Base-by-base conservation (phyloP, 2,888 invertebrate genomes). In the Aromia moschata region DNA sequence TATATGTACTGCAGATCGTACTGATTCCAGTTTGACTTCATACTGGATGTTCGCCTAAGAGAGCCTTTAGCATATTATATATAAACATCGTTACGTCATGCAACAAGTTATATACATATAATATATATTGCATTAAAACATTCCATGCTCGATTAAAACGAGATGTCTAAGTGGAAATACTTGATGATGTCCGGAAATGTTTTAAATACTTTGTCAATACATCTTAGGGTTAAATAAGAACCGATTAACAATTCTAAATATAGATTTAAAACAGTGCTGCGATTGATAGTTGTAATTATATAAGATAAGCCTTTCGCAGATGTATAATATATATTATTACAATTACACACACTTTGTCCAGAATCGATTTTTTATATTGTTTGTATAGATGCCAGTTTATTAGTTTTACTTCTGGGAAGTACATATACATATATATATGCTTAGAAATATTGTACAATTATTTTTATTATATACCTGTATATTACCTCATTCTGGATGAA, bases 31-130 rank as follows among this genome's bases (percentile, higher is more conserved):
- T 74, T 66, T 68, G 68, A 70, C 56, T 68, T 62, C n/a, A n/a
- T 68, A 73, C 77, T 76, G 79, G 77, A 79, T 77, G 77, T 79
- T 77, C 75, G 79, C 79, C 79, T 79, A 79, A 78, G 75, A 74
- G 74, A 78, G 79, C 79, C 79, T 79, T 79, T 78, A 78, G 79
- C 74, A 74, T 77, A 74, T 76, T 69, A 71, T 64, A 66, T 66
- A 72, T 73, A 73, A 70, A 74, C 70, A 74, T 74, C 74, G 76
- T 76, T 75, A 73, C 72, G 67, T 70, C 69, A 72, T 70, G 68
- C 73, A 72, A 70, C 71, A 70, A 70, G 70, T 72, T 73, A 69
- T 72, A 64, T 71, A 77, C 73, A 25, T 25, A 25, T 25, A 25
- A 25, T 25, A 74, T 74, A 71, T 70, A 46, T 15, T 20, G 74